Evolutionary conservation across 1,140 invertebrate genomes (phyloP).

Genomic region (Diploscapter pachys): DNA sequence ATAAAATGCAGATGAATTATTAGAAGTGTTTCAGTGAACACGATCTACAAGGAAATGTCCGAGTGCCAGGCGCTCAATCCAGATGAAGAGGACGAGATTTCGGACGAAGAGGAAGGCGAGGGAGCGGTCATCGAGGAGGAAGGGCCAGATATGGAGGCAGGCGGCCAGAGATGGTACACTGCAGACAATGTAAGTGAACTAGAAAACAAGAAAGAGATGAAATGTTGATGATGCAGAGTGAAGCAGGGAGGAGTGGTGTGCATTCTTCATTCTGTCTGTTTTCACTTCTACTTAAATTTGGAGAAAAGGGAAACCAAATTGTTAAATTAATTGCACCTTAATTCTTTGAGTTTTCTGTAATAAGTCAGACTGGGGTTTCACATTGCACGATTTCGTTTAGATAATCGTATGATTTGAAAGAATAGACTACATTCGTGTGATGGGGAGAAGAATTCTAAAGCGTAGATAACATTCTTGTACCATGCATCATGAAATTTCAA

Average conservation of each 20-base stretch:
- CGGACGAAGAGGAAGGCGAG: constrained; percentile 37
- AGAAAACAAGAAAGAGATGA: too few species aligned
- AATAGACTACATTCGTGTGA: too few species aligned
- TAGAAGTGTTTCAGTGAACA: constrained; percentile 61
- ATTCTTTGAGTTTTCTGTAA: too few species aligned
- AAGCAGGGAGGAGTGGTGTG: too few species aligned
- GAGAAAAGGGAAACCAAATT: too few species aligned
- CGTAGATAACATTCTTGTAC: too few species aligned
- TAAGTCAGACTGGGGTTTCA: too few species aligned
- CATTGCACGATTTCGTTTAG: too few species aligned
- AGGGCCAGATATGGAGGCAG: not conserved
- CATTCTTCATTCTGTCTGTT: constrained; percentile 2
- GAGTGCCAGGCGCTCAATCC: constrained; percentile 71
- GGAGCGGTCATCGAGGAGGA: not conserved
- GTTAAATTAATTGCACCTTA: too few species aligned
- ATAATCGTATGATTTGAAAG: too few species aligned
- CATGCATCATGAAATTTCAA: not conserved
- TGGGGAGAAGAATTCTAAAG: too few species aligned
- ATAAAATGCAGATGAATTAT: not conserved
- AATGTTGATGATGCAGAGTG: too few species aligned
- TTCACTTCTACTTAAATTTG: not conserved
- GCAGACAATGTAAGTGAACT: constrained; percentile 9
- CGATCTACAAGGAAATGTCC: constrained; percentile 71
- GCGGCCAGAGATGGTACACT: constrained; percentile 17
- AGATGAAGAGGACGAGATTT: constrained; percentile 64